Conservation (phyloP, 2,113 vertebrate species). For the Trichechus manatus region DNA sequence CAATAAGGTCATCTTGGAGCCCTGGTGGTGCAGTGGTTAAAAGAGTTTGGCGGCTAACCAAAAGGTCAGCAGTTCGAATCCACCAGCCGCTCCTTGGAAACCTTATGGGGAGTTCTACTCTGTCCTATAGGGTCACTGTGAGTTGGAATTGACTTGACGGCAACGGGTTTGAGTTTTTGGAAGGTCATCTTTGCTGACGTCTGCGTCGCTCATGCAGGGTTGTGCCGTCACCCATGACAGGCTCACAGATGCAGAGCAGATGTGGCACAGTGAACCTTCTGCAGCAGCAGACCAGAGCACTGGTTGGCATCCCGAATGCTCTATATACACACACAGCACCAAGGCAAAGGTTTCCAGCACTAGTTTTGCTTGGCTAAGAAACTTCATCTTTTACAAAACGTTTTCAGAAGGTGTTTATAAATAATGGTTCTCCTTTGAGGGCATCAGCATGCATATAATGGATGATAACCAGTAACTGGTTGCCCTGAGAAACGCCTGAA, state of each 20-base stretch:
- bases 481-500: slow-evolving; percentile 9
- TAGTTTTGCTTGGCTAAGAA: slow-evolving; percentile 18
- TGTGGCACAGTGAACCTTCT: neutral
- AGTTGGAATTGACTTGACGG: no score
- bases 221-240: neutral
- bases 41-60: no score
- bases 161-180: no score
- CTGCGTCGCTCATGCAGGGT: neutral
- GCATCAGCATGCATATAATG: neutral
- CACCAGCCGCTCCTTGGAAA: no score
- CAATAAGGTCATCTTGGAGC: neutral
- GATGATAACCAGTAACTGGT: neutral
- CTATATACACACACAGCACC: neutral
- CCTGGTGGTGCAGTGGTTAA: no score
- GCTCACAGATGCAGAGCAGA: neutral
- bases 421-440: neutral
- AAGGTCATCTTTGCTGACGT: neutral
- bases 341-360: neutral
- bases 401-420: slow-evolving; percentile 17
- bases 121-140: no score
- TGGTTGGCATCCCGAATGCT: neutral
- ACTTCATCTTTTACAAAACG: neutral
- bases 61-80: no score
- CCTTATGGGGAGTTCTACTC: no score
- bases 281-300: neutral